Evolutionary conservation across 2,113 vertebrate genomes (phyloP).

Genomic region (Typhlomys cinereus): DNA sequence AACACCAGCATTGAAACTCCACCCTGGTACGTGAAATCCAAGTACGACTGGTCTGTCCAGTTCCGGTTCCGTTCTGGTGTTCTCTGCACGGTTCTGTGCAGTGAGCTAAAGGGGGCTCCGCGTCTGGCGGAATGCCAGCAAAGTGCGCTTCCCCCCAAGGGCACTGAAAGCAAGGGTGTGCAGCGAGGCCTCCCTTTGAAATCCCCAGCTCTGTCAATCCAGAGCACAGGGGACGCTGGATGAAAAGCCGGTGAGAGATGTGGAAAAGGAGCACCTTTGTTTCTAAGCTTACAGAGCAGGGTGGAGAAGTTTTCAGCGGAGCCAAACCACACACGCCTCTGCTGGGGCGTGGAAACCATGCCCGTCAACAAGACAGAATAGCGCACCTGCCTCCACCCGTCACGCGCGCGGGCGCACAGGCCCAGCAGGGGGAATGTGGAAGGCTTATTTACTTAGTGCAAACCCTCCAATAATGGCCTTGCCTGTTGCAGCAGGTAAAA

Average conservation of each 20-base stretch:
- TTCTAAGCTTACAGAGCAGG: conserved; percentile 70
- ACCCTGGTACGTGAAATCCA: accelerated
- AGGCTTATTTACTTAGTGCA: conserved; percentile 80
- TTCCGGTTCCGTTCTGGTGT: neutral
- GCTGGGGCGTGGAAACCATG: conserved; percentile 68
- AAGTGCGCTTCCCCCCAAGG: accelerated
- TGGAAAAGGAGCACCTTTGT: conserved; percentile 70
- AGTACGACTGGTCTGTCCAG: neutral
- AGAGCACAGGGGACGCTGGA: neutral
- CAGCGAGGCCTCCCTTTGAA: conserved; percentile 65
- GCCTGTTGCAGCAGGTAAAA: conserved; percentile 81
- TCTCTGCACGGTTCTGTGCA: neutral
- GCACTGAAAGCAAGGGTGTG: neutral
- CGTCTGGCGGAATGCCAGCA: neutral
- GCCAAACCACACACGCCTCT: conserved; percentile 78
- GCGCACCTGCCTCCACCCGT: conserved; percentile 61
- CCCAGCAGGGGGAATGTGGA: neutral
- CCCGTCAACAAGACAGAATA: conserved; percentile 36
- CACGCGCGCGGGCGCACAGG: conserved; percentile 14
- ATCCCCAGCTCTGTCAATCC: conserved; percentile 58
- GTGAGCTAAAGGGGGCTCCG: neutral
- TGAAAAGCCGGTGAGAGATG: conserved; percentile 75
- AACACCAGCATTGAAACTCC: accelerated
- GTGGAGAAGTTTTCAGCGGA: conserved; percentile 75
- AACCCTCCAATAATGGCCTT: conserved; percentile 73